Base-by-base conservation (phyloP, 2,888 invertebrate species). In the Zaprionus lineosus region DNA sequence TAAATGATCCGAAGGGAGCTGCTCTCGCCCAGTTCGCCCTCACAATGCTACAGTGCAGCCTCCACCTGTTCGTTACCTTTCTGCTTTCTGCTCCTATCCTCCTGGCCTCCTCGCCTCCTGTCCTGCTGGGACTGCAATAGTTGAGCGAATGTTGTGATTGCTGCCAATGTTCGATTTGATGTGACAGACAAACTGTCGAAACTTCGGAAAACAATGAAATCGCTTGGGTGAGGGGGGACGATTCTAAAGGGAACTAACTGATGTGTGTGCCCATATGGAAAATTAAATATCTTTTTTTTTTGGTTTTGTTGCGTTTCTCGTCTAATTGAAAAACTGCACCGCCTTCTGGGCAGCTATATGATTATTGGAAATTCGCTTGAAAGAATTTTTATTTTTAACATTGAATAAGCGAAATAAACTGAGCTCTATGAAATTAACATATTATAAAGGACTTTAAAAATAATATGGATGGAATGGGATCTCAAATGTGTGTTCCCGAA, bases 161-260 rank as follows among this genome's bases (percentile, higher is more conserved):
- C 16, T 36, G 37, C 31, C 31, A 37, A 48, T 57, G 51, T 40
- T 55, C 48, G 40, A 57, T 56, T 57, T 69, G 63, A 76, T 69
- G 58, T 61, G 77, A 84, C 62, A 52, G 57, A 57, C 82, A 64
- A 82, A 67, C 62, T 70, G 78, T 77, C 74, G 78, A 84, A 84
- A 70, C 59, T 78, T 84, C 77, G 62, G 59, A 81, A 84, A 77
- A 81, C 84, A 84, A 61, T 51, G 55, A 48, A 26, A 21, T 29
- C 31, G 21, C 28, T 33, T 2, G 24, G 12, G 12, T 18, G n/a
- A 8, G 15, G 9, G 14, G n/a, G 8, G 3, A 8, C 4, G 39
- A 6, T 3, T 28, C 14, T 5, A 2, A 14, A 7, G 21, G 14
- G 28, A 9, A 6, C 4, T 8, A n/a, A 24, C 24, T 24, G 24